Evolutionary conservation across 1,140 invertebrate genomes (phyloP).

Genomic region (Nasonia giraulti): DNA sequence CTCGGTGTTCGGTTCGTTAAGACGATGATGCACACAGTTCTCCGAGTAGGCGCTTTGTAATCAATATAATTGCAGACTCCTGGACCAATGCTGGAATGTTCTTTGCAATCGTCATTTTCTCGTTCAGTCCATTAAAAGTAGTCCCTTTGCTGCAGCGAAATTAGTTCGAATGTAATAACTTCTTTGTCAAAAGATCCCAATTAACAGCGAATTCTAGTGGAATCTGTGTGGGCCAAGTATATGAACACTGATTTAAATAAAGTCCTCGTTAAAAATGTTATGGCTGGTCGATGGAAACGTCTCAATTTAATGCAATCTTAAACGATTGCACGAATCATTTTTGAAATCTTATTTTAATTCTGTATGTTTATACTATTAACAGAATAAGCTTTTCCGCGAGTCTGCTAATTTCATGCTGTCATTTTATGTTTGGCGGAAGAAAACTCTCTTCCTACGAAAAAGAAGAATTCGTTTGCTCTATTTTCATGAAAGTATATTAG

Average conservation of each 20-base stretch:
- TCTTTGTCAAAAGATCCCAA: not conserved
- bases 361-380: no score
- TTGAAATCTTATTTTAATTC: no score
- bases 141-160: not conserved
- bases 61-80: constrained; percentile 32
- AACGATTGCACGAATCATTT: no score
- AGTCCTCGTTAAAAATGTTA: no score
- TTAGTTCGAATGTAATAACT: not conserved
- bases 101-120: constrained; percentile 12
- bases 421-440: no score
- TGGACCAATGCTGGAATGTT: constrained; percentile 3
- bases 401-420: no score
- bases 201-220: not conserved
- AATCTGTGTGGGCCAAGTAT: no score
- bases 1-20: constrained; percentile 11
- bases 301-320: no score
- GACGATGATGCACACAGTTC: not conserved
- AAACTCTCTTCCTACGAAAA: no score
- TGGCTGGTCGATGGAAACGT: no score
- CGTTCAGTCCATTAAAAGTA: constrained; percentile 3
- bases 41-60: not conserved
- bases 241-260: no score
- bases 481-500: not conserved
- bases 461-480: not conserved
- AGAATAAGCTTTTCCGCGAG: no score